These are phyloP conservation scores for Melanotaenia parkinsoni DNA, from an alignment of 2,797 vertebrate genomes.

Conservation along the genomic window DNA sequence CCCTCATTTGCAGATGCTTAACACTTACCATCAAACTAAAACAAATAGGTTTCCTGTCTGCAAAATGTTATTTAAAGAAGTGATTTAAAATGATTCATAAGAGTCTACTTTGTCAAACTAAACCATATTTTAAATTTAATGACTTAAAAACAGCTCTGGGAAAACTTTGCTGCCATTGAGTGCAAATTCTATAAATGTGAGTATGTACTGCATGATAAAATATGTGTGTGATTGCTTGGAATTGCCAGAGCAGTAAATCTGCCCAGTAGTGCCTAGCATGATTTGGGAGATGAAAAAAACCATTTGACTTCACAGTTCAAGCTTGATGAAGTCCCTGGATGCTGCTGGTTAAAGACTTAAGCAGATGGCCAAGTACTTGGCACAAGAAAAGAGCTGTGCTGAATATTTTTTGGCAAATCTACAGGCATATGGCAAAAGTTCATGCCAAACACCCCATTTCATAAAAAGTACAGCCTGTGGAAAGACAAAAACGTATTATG, in stretches of 20 bases:
- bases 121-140: slow-evolving; percentile 61
- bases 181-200: slow-evolving; percentile 71
- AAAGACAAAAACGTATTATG: slow-evolving; percentile 66
- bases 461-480: slow-evolving; percentile 58
- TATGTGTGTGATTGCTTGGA: slow-evolving; percentile 66
- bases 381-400: slow-evolving; percentile 78
- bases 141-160: slow-evolving; percentile 63
- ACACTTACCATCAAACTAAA: slow-evolving; percentile 63
- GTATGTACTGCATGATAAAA: slow-evolving; percentile 68
- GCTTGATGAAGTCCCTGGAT: slow-evolving; percentile 82
- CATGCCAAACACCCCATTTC: slow-evolving; percentile 79
- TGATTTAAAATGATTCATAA: slow-evolving; percentile 61
- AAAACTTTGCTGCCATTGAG: slow-evolving; percentile 71
- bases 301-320: slow-evolving; percentile 81
- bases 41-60: slow-evolving; percentile 57
- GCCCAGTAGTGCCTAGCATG: slow-evolving; percentile 68
- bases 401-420: slow-evolving; percentile 83
- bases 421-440: slow-evolving; percentile 83
- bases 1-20: slow-evolving; percentile 71
- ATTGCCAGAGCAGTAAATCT: slow-evolving; percentile 75
- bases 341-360: slow-evolving; percentile 82
- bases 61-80: slow-evolving; percentile 51
- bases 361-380: slow-evolving; percentile 86
- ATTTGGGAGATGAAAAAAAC: slow-evolving; percentile 77
- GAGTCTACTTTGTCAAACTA: slow-evolving; percentile 58